Base-by-base conservation (phyloP, 2,888 invertebrate genomes). In the Mantis religiosa region DNA sequence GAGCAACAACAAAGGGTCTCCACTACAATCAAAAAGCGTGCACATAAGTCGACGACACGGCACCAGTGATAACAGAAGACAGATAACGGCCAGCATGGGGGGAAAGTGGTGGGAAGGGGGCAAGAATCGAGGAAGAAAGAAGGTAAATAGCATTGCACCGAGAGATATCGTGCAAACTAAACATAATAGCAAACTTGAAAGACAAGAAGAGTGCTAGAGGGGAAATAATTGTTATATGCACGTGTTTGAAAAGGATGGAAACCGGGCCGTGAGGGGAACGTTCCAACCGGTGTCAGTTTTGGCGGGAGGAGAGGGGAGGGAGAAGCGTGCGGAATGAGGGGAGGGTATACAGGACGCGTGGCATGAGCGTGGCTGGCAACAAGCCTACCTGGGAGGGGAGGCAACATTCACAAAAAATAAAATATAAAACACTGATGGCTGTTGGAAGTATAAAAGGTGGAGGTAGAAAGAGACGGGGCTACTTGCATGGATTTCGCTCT, bases 331-430 rank as follows among this genome's bases (percentile, higher is more conserved):
- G 81, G 87, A 84, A 84, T 54, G 89, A 83, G 86, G 89, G 54
- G n/a, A 85, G 83, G 54, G 30, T 71, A 71, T 71, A 28, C 34
- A 34, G 82, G 90, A 84, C 90, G 89, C 90, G 90, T 89, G 90
- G 88, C 84, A 28, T 28, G 88, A 90, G 89, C 89, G 90, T 90
- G 90, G 89, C 89, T 47, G 81, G 87, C 88, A 30, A 82, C 86
- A 87, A 71, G 82, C 87, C 89, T 28, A 71, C 54, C 54, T 71
- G 54, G 54, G 54, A 71, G 54, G 25, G 54, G 25, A 25, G 54
- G 54, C 20, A 71, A 71, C 54, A 71, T 71, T 30, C 87, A 87
- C 87, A 87, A 87, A 87, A 87, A 87, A 82, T 87, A 87, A 87
- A 87, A 87, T 87, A 87, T 87, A 87, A 87, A 82, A 87, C 82